These are phyloP conservation scores for Anthopleura sola DNA, from an alignment of 64 coral and sea anemone species.

Conservation along the genomic window DNA sequence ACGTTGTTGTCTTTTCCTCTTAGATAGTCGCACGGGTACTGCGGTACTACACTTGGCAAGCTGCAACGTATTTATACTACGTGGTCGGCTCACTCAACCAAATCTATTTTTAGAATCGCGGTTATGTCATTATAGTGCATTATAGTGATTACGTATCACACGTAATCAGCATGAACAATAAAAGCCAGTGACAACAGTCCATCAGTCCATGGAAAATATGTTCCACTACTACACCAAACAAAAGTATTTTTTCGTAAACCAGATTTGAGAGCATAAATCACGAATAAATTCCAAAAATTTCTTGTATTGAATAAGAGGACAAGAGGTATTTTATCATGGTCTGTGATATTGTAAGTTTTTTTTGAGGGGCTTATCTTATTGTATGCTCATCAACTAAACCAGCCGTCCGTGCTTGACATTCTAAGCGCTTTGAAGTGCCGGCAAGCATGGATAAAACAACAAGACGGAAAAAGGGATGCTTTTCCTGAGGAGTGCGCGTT, in stretches of 20 bases:
- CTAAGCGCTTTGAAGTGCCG: neutral
- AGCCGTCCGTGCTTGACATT: neutral
- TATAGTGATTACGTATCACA: neutral
- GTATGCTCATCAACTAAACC: neutral
- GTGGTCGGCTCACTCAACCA: neutral
- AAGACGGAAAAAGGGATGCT: neutral
- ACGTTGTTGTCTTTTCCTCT: neutral
- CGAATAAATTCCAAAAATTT: neutral
- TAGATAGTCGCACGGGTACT: neutral
- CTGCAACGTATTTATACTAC: neutral
- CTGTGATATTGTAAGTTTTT: neutral
- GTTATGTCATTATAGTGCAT: constrained; percentile 1
- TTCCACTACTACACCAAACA: neutral
- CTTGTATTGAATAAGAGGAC: neutral
- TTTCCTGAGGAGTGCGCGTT: neutral
- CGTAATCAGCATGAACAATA: neutral
- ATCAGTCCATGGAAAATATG: neutral
- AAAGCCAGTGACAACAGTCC: neutral
- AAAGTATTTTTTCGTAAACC: neutral
- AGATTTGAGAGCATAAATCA: neutral
- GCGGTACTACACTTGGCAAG: neutral
- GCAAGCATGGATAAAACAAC: neutral
- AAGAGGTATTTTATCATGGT: neutral
- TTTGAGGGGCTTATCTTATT: neutral
- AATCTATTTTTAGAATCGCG: neutral